Conservation (phyloP, 1,140 invertebrate genomes). For the Drosophila arawakana region DNA sequence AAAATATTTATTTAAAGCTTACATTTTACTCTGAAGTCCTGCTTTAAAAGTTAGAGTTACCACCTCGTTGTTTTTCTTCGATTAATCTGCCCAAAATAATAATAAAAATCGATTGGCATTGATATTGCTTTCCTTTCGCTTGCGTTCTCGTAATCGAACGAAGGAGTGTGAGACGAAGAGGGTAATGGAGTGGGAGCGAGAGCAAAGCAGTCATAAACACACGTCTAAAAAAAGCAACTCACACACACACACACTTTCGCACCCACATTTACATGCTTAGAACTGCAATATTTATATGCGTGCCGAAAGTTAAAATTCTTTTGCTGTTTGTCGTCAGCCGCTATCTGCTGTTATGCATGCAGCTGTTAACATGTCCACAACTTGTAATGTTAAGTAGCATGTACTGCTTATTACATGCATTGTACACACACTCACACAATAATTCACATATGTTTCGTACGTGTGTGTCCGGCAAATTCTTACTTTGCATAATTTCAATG, state of each 20-base stretch:
- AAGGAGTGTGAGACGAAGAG: not conserved
- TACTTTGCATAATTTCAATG: slow-evolving; percentile 76
- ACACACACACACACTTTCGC: not conserved
- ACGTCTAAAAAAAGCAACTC: slow-evolving; percentile 55
- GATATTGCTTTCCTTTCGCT: slow-evolving; percentile 38
- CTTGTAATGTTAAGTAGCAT: slow-evolving; percentile 15
- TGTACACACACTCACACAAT: not conserved
- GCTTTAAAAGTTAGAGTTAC: no score
- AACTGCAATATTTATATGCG: slow-evolving; percentile 44
- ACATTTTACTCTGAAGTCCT: no score
- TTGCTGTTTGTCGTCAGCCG: not conserved
- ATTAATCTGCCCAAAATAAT: slow-evolving; percentile 69
- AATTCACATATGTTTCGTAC: slow-evolving; percentile 5
- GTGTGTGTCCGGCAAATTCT: slow-evolving; percentile 52
- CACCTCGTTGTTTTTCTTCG: slow-evolving; percentile 49
- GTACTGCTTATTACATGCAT: slow-evolving; percentile 32
- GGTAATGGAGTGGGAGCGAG: slow-evolving; percentile 1
- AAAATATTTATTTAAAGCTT: no score
- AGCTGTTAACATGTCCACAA: slow-evolving; percentile 16
- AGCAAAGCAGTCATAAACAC: slow-evolving; percentile 43
- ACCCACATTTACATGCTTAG: not conserved
- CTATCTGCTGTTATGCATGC: slow-evolving; percentile 21
- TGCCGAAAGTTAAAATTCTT: slow-evolving; percentile 53
- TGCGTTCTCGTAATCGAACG: slow-evolving; percentile 50
- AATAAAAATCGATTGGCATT: slow-evolving; percentile 77